Conservation (phyloP, 1,140 invertebrate species). For the Alviniconcha marisindica region DNA sequence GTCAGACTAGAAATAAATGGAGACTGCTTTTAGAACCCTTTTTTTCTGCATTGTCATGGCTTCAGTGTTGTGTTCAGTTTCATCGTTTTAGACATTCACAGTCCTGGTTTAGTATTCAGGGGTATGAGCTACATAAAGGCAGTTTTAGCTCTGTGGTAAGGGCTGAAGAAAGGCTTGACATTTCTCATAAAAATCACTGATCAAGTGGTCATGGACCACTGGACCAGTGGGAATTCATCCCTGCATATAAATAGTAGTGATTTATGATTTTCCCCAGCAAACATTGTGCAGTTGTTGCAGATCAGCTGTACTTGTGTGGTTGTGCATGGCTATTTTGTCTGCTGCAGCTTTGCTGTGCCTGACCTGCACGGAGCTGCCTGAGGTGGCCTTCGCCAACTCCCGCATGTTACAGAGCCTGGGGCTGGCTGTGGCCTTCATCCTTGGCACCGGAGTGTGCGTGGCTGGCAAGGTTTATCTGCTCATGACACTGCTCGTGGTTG, state of each 20-base stretch:
- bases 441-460: conserved; percentile 87
- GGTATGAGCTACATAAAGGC: no score
- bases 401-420: conserved; percentile 95
- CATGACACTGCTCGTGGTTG: conserved; percentile 86
- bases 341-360: conserved; percentile 86
- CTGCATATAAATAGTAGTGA: background rate
- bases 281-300: background rate
- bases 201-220: no score
- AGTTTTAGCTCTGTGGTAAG: no score
- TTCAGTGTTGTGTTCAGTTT: no score
- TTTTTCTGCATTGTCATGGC: no score
- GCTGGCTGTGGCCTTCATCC: conserved; percentile 92
- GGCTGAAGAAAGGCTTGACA: no score
- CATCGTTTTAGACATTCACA: no score
- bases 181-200: no score
- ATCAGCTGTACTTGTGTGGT: background rate
- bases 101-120: no score
- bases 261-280: background rate
- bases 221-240: no score
- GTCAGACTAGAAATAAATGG: no score
- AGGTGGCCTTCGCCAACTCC: conserved; percentile 97
- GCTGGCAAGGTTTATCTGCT: conserved; percentile 93
- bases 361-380: conserved; percentile 92
- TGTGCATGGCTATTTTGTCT: conserved; percentile 42
- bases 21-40: no score